These are phyloP conservation scores for Callionymus lyra DNA, from an alignment of 2,113 vertebrate species.

Conservation along the genomic window DNA sequence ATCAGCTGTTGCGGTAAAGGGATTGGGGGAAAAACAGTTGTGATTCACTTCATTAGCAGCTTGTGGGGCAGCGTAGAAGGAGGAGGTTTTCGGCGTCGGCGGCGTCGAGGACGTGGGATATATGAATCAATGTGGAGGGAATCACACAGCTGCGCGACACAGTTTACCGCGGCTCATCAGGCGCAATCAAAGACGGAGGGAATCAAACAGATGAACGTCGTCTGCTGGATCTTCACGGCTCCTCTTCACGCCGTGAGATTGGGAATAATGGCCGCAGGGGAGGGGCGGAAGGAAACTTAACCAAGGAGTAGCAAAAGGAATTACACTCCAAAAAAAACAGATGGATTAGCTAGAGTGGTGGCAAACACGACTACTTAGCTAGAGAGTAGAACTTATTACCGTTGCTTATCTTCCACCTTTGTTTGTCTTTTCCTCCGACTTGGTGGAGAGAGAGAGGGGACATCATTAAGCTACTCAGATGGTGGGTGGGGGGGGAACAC, in stretches of 20 bases:
- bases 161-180: slow-evolving; percentile 59
- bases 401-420: too few species aligned
- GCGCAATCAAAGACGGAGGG: slow-evolving; percentile 41
- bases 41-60: slow-evolving; percentile 61
- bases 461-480: too few species aligned
- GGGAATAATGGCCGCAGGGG: slow-evolving; percentile 18
- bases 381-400: too few species aligned
- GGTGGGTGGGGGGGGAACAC: background rate
- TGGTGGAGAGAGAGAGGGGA: too few species aligned
- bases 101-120: slow-evolving; percentile 18
- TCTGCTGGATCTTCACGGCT: slow-evolving; percentile 42
- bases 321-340: background rate
- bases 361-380: too few species aligned
- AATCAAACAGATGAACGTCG: slow-evolving; percentile 48
- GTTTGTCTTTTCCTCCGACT: too few species aligned
- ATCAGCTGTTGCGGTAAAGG: slow-evolving; percentile 63
- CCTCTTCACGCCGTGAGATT: slow-evolving; percentile 30
- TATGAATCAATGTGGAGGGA: slow-evolving; percentile 36
- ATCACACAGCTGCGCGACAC: slow-evolving; percentile 49
- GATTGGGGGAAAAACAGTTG: slow-evolving; percentile 51
- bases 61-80: slow-evolving; percentile 27
- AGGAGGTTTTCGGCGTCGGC: background rate
- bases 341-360: background rate
- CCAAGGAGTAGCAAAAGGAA: background rate
- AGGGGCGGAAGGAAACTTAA: slow-evolving; percentile 20